Evolutionary conservation across 2,113 vertebrate genomes (phyloP), one percentile per base, ranked within the genome.

Genomic region (Irena cyanogastra): DNA sequence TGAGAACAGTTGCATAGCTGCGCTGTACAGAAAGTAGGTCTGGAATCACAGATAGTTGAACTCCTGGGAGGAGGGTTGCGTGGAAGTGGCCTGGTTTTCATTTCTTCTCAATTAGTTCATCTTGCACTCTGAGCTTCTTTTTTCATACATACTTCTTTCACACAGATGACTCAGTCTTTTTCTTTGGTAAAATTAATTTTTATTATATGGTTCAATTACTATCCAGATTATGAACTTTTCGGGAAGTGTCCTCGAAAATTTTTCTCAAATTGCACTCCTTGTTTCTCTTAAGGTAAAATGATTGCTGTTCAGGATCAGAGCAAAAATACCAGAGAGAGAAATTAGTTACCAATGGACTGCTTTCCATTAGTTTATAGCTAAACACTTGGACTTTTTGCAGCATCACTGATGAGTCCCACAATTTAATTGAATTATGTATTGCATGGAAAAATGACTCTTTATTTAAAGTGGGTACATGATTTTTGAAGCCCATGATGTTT

Each of bases 101-200:
- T 95, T 94, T 89, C 77, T 72, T 95, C 83, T 78, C 83, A 64
- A 89, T 93, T 90, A 92, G 80, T 92, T 94, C 81, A 87, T 89
- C 37, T 75, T 72, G 72, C n/a, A 15, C 35, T 45, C 37, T 9
- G 13, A 90, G 39, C 35, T 89, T 83, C 60, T 78, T 16, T 83
- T 90, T 89, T 68, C 53, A 7, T 68, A 35, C 44, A 42, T 41
- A 22, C 52, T 17, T 90, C 53, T 93, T 86, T 71, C 56, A 57
- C 60, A 37, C 7, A 15, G 30, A 50, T 83, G 27, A 83, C 45
- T 84, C n/a, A 49, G n/a, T 54, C n/a, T 75, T 94, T 84, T 26
- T 79, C 64, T 93, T 53, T 28, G 89, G 23, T 81, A 78, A 63
- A 74, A 81, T 60, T 44, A 47, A 39, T 59, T 28, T 75, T 93